Conservation (phyloP, 2,888 invertebrate genomes). For the Unio pictorum region DNA sequence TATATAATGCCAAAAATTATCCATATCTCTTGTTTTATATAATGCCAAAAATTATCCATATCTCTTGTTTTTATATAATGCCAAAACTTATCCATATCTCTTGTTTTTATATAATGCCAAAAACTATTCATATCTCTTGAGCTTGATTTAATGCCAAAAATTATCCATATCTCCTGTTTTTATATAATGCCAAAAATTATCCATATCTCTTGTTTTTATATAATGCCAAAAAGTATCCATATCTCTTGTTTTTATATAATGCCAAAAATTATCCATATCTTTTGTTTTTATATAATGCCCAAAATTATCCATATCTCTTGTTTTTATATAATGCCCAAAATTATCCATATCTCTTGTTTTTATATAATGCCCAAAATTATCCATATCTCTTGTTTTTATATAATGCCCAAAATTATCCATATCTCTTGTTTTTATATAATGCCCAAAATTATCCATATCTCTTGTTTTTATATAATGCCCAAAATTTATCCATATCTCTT, state of each 20-base stretch:
- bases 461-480: too few species aligned
- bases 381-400: not conserved
- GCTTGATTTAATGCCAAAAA: too few species aligned
- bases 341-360: not conserved
- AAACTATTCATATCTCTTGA: not conserved
- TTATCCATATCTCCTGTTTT: not conserved
- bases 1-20: not conserved
- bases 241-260: not conserved
- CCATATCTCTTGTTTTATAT: not conserved
- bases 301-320: not conserved
- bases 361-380: not conserved
- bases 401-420: not conserved
- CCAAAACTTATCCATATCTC: not conserved
- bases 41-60: too few species aligned
- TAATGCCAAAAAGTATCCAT: not conserved
- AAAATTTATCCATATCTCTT: not conserved
- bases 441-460: too few species aligned
- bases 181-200: too few species aligned
- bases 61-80: too few species aligned
- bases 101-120: not conserved
- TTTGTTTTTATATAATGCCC: too few species aligned
- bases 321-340: too few species aligned
- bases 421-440: not conserved
- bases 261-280: too few species aligned
- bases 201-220: too few species aligned